A percentile compares a stretch with the other conserved stretches of the same genome.
Conservation (phyloP, 1,140 invertebrate genomes). For the Eueides isabella region DNA sequence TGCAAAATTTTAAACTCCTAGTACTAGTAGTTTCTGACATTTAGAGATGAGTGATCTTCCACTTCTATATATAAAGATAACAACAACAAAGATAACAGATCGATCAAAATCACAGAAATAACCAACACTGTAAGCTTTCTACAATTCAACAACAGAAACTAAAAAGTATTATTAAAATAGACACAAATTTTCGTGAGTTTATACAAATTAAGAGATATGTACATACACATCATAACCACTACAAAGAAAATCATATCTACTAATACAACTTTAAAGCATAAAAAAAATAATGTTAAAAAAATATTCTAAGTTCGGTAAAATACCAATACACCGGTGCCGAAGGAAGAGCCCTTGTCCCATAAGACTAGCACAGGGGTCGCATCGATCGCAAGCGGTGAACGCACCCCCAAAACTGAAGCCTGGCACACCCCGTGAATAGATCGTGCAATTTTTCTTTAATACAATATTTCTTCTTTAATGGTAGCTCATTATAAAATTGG, state of each 20-base stretch:
- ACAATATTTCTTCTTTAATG: neutral
- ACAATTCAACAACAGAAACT: neutral
- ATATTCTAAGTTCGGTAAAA: neutral
- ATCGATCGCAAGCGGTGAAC: constrained; percentile 74
- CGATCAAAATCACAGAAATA: constrained; percentile 9
- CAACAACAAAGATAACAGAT: no score
- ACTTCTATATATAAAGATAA: no score
- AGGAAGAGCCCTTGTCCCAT: constrained; percentile 30
- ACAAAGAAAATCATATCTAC: no score
- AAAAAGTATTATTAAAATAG: neutral
- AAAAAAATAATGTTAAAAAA: neutral
- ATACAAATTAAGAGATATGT: no score
- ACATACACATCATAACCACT: no score
- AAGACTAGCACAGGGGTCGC: constrained; percentile 35
- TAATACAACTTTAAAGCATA: neutral
- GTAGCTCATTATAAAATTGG: neutral
- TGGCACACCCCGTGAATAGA: constrained; percentile 52
- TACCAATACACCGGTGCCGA: neutral
- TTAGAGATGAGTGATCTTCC: no score
- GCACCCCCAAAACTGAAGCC: constrained; percentile 63
- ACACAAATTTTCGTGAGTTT: neutral
- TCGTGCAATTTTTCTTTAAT: constrained; percentile 45
- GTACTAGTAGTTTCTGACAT: no score
- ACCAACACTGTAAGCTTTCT: neutral
- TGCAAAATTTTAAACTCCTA: no score